These are phyloP conservation scores for Helicoverpa assulta DNA, from an alignment of 2,888 invertebrate genomes.

Conservation along the genomic window DNA sequence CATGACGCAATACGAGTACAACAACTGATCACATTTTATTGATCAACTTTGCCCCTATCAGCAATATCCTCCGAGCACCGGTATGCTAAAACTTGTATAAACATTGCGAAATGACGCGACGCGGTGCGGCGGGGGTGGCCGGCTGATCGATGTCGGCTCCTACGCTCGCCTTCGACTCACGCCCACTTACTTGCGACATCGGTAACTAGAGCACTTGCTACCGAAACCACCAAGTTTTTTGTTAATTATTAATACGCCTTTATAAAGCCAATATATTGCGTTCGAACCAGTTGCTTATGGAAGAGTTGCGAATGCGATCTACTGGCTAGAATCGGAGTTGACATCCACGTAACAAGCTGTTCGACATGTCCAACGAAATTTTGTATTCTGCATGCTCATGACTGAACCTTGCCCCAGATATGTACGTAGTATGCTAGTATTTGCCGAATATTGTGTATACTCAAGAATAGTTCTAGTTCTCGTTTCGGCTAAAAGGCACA, in stretches of 20 bases:
- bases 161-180: constrained; percentile 82
- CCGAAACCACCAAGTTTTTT: constrained; percentile 77
- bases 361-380: constrained; percentile 46
- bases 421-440: constrained; percentile 48
- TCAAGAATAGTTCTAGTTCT: constrained; percentile 49
- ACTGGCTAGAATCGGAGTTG: constrained; percentile 53
- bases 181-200: constrained; percentile 85
- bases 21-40: constrained; percentile 58
- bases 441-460: constrained; percentile 48
- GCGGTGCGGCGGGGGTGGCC: constrained; percentile 73
- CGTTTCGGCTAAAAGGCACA: constrained; percentile 44
- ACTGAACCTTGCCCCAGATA: constrained; percentile 42
- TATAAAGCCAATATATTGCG: constrained; percentile 72
- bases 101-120: constrained; percentile 74
- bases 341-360: constrained; percentile 56
- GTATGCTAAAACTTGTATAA: constrained; percentile 76
- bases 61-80: constrained; percentile 67
- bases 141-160: constrained; percentile 82
- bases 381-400: constrained; percentile 44
- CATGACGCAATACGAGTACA: constrained; percentile 35
- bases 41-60: constrained; percentile 70
- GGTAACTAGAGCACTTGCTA: constrained; percentile 84
- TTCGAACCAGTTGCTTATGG: constrained; percentile 66
- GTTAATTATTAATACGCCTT: constrained; percentile 77
- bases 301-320: constrained; percentile 62